Percentiles rank a stretch among this genome's conserved stretches.
These are phyloP conservation scores for Ectobius pallidus DNA, from an alignment of 2,888 invertebrate genomes.

Conservation along the genomic window DNA sequence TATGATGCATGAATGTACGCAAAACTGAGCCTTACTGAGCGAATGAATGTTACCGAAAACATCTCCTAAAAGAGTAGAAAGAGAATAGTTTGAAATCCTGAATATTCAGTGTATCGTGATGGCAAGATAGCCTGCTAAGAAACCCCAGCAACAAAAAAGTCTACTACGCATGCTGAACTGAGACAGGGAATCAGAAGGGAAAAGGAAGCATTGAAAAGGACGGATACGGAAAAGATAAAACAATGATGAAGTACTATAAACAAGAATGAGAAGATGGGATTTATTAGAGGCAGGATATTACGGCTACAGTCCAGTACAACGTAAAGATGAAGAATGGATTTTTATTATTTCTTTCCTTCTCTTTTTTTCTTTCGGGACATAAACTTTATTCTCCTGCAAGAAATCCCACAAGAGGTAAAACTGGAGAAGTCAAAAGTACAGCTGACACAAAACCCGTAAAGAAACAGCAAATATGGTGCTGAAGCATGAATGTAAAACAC, in stretches of 20 bases:
- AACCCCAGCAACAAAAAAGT: no score
- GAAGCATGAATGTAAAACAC: neutral
- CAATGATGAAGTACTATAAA: conserved; percentile 15
- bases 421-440: neutral
- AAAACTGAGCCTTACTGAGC: no score
- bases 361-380: neutral
- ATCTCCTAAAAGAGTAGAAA: no score
- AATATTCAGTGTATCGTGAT: no score
- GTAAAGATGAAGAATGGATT: neutral
- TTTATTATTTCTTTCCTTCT: neutral
- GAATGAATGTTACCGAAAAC: no score
- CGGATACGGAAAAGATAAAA: conserved; percentile 14
- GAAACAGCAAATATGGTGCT: neutral
- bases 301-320: neutral
- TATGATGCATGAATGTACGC: no score
- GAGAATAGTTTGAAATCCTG: no score
- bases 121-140: no score
- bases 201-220: neutral
- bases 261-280: neutral
- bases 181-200: neutral
- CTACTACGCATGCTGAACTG: no score
- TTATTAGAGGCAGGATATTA: neutral
- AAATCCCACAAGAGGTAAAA: neutral
- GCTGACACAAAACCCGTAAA: neutral
- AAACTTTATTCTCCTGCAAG: neutral